Evolutionary conservation across 2,888 invertebrate species (phyloP), one percentile per base, ranked within the genome.

Genomic region (Tetragnatha montana): DNA sequence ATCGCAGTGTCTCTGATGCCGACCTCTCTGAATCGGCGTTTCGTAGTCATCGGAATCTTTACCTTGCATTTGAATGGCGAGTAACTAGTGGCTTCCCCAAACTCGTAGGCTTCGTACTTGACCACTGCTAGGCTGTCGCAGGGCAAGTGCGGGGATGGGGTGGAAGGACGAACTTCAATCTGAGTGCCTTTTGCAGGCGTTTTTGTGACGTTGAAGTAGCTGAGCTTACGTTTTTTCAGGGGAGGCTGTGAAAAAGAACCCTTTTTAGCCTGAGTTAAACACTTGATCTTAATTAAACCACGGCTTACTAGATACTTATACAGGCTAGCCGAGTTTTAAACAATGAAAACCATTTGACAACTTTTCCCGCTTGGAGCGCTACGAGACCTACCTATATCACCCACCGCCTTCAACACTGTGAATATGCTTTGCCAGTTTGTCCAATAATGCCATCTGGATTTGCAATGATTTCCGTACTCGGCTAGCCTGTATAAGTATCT

Each of bases 211-310:
- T 35, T 35, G 47, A 17, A 69, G 35, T 21, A 10, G 6, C 10
- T 6, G 35, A 80, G 14, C 71, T 71, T 81, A 50, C 71, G 70
- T 50, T 50, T 81, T 70, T 81, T 81, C n/a, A 14, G 47, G 6
- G 70, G 81, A 0, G 81, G 71, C 81, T 81, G 21, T 47, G 47
- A 14, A n/a, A 80, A n/a, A 6, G 68, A 71, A 4, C 35, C 2
- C 1, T 35, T 35, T 35, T 35, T 35, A 35, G 35, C 35, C 35
- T 35, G 35, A 2, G 35, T 35, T 2, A 35, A 35, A 35, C 35
- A 35, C 35, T 1, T 4, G 35, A 35, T 35, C 35, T 35, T 35
- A 35, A 2, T 2, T n/a, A n/a, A n/a, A n/a, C n/a, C n/a, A n/a
- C n/a, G n/a, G n/a, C n/a, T n/a, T n/a, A n/a, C n/a, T n/a, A n/a